Evolutionary conservation across 1,140 invertebrate species (phyloP).

Genomic region (Doryteuthis pealeii): DNA sequence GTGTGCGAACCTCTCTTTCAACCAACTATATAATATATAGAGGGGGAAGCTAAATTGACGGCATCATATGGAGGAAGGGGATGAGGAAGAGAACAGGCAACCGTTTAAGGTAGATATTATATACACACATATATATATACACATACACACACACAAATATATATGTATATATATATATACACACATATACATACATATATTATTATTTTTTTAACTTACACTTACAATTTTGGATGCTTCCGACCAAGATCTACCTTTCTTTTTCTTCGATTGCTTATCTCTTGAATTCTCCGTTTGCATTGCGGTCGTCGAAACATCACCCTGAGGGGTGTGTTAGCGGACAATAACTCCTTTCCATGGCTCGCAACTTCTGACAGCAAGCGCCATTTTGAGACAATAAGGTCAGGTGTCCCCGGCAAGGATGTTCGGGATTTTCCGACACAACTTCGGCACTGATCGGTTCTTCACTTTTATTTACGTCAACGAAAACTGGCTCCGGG

Average conservation of each 20-base stretch:
- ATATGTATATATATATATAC: too few species aligned
- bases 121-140: too few species aligned
- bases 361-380: background rate
- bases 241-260: slow-evolving; percentile 4
- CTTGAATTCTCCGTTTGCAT: slow-evolving; percentile 12
- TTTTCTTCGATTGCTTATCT: slow-evolving; percentile 16
- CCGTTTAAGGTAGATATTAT: too few species aligned
- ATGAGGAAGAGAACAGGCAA: too few species aligned
- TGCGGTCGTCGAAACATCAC: slow-evolving; percentile 14
- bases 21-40: too few species aligned
- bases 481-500: too few species aligned
- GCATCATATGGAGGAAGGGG: too few species aligned
- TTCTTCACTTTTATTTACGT: background rate
- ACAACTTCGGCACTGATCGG: background rate
- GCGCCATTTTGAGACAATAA: slow-evolving; percentile 17
- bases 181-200: too few species aligned
- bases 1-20: too few species aligned
- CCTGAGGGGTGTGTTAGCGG: slow-evolving; percentile 13
- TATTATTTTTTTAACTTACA: background rate
- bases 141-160: too few species aligned
- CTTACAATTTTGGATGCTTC: slow-evolving; percentile 15
- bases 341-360: slow-evolving; percentile 11
- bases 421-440: slow-evolving; percentile 5
- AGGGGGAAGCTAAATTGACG: too few species aligned
- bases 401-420: slow-evolving; percentile 11